Conservation (phyloP, 2,888 invertebrate genomes). For the Tupiocoris notatus region DNA sequence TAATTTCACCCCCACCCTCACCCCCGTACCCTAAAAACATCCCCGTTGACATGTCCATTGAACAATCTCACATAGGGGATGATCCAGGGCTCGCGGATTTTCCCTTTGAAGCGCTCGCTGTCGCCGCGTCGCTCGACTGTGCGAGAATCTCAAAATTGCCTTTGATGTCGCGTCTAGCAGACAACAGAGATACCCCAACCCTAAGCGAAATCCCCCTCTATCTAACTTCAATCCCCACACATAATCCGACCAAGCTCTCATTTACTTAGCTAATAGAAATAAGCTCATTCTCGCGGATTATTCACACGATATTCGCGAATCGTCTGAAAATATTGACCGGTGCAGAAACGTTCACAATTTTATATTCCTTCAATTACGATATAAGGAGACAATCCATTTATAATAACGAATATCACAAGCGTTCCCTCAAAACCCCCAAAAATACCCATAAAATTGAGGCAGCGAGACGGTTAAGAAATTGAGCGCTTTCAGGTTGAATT, state of each 20-base stretch:
- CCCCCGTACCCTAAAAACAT: background rate
- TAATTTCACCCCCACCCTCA: background rate
- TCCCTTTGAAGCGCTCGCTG: background rate
- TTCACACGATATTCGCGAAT: no score
- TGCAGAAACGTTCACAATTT: no score
- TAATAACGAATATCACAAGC: no score
- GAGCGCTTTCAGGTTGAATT: no score
- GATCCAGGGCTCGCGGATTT: background rate
- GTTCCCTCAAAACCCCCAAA: no score
- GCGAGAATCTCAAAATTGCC: background rate
- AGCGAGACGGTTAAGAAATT: no score
- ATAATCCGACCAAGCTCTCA: background rate
- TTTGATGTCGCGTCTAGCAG: background rate
- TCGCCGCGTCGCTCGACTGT: background rate
- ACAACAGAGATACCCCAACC: background rate
- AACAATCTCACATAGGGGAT: background rate
- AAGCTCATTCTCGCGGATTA: no score
- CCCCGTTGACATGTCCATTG: background rate
- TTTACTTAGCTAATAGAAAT: background rate
- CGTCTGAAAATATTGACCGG: no score
- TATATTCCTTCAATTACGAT: no score
- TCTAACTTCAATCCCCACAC: background rate
- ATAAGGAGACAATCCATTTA: no score
- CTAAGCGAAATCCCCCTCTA: background rate
- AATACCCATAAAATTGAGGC: no score